A percentile compares a stretch with the other conserved stretches of the same genome.
Evolutionary conservation across 2,797 vertebrate species (phyloP).

Genomic region (Cuniculus paca): DNA sequence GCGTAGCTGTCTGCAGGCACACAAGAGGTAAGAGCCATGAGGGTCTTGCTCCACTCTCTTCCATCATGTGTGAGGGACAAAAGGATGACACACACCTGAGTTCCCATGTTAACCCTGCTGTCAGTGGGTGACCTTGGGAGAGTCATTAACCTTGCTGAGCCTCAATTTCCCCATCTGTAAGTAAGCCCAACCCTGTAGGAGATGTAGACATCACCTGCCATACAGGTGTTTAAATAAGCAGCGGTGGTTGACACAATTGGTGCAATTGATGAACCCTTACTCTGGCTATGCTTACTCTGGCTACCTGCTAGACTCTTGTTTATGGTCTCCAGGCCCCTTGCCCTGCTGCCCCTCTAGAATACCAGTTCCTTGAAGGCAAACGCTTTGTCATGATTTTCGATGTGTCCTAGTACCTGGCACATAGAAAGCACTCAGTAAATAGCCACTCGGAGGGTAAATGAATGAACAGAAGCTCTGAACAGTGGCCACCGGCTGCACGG

Average conservation of each 20-base stretch:
- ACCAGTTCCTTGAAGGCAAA: not conserved
- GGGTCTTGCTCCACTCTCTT: not conserved
- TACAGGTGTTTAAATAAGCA: fast-evolving
- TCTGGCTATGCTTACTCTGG: not conserved
- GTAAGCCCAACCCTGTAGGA: too few species aligned
- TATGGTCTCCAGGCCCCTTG: not conserved
- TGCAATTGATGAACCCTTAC: not conserved
- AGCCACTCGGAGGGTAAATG: not conserved
- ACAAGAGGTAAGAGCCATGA: not conserved
- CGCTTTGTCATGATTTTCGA: not conserved
- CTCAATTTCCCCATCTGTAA: not conserved
- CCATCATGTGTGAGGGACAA: not conserved
- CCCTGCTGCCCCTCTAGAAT: not conserved
- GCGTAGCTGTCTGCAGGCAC: not conserved
- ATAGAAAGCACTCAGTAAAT: not conserved
- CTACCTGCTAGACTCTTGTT: not conserved
- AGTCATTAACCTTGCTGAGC: not conserved
- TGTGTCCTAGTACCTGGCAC: not conserved
- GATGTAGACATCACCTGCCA: not conserved
- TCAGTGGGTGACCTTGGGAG: not conserved
- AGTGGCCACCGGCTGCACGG: not conserved
- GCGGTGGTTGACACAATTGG: too few species aligned
- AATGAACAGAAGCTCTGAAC: not conserved
- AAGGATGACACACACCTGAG: not conserved
- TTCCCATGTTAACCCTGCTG: not conserved